Conservation (phyloP, 2,888 invertebrate species). For the Synergus umbraculus region DNA sequence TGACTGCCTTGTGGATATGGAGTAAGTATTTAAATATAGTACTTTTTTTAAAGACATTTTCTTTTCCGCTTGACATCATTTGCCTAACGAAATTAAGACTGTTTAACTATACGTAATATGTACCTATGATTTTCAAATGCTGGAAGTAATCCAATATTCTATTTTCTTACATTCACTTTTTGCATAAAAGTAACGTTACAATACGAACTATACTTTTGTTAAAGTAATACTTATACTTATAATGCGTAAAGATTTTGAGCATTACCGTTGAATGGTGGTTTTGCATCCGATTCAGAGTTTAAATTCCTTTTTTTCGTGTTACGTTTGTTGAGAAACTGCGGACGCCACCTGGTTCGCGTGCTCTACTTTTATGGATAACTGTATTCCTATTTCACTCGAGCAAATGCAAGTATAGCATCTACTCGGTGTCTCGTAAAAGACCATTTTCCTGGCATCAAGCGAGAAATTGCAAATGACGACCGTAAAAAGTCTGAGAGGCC, state of each 20-base stretch:
- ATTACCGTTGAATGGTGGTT: background rate
- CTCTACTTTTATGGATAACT: constrained; percentile 69
- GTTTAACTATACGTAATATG: too few species aligned
- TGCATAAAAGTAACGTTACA: too few species aligned
- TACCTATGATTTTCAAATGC: too few species aligned
- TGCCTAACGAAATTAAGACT: too few species aligned
- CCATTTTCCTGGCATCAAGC: constrained; percentile 16
- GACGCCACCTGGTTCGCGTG: constrained; percentile 67
- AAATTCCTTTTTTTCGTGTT: background rate
- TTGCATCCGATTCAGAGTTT: background rate
- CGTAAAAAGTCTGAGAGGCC: background rate
- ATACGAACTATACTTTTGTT: too few species aligned
- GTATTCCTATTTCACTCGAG: constrained; percentile 62
- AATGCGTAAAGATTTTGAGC: background rate
- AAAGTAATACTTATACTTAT: background rate
- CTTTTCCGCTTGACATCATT: too few species aligned
- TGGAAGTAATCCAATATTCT: too few species aligned
- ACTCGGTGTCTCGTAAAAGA: constrained; percentile 29
- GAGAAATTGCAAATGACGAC: constrained; percentile 26
- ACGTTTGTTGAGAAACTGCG: constrained; percentile 51
- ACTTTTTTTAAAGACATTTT: too few species aligned
- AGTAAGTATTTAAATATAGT: too few species aligned
- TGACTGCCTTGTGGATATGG: too few species aligned
- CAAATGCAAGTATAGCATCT: background rate
- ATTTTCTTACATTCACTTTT: too few species aligned